Percentiles rank a stretch among this genome's conserved stretches.
phyloP scores from a whole-genome alignment of 2,113 vertebrate genomes.

The Dermatemys mawii region DNA sequence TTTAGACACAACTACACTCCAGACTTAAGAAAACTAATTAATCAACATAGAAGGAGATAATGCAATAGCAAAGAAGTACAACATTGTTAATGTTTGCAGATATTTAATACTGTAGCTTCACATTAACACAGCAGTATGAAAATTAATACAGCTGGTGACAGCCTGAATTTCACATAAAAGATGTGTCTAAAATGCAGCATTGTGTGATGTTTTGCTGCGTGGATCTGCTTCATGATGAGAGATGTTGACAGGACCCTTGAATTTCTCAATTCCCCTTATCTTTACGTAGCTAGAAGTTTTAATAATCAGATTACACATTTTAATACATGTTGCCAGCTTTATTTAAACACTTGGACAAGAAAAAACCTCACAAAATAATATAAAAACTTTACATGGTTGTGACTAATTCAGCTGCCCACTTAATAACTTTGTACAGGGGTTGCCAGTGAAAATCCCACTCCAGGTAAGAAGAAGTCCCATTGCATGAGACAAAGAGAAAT shows the following conservation, averaged over 20 bases:
- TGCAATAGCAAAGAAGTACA: neutral
- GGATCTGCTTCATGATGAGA: neutral
- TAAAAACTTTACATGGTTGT: fast-evolving
- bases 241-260: neutral
- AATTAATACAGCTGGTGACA: neutral
- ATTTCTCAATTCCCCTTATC: neutral
- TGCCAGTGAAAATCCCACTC: neutral
- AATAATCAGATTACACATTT: neutral
- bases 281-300: neutral
- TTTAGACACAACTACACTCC: neutral
- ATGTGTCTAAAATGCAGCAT: neutral
- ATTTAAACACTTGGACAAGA: neutral
- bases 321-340: neutral
- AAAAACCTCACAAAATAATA: neutral
- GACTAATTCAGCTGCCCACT: neutral
- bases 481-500: neutral
- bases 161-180: neutral
- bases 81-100: neutral
- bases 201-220: neutral
- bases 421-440: neutral
- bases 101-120: neutral
- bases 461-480: neutral
- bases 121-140: neutral
- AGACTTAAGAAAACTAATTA: neutral
- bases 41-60: neutral